Evolutionary conservation across 2,888 invertebrate genomes (phyloP).

Genomic region (Terebella lapidaria): DNA sequence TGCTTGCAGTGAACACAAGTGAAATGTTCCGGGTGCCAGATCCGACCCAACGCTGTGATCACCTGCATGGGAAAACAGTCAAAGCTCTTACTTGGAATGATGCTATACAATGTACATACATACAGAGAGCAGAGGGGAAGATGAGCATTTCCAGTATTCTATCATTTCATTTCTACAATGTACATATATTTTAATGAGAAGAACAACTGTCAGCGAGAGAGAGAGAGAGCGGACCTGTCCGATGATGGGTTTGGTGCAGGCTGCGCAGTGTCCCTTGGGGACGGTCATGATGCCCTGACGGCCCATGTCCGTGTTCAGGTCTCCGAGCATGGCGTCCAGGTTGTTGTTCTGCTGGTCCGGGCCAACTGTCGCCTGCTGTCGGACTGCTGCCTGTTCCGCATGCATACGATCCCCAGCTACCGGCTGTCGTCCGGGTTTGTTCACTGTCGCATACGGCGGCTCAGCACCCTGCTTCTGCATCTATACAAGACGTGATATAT

Average conservation of each 20-base stretch:
- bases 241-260: slow-evolving; percentile 97
- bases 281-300: slow-evolving; percentile 97
- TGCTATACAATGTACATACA: no score
- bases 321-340: slow-evolving; percentile 86
- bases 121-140: no score
- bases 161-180: no score
- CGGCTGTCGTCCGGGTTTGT: slow-evolving; percentile 19
- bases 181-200: no score
- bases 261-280: slow-evolving; percentile 98
- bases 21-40: slow-evolving; percentile 99
- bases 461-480: slow-evolving; percentile 27
- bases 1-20: slow-evolving; percentile 93
- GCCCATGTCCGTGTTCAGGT: slow-evolving; percentile 87
- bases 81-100: no score
- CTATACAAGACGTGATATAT: no score
- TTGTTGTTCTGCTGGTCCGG: slow-evolving; percentile 9
- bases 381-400: neutral
- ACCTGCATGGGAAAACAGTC: slow-evolving; percentile 65
- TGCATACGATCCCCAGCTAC: neutral
- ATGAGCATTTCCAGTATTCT: no score
- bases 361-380: neutral
- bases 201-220: no score
- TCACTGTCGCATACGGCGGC: slow-evolving; percentile 44
- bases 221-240: slow-evolving; percentile 78
- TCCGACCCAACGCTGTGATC: slow-evolving; percentile 93